A percentile compares a stretch with the other conserved stretches of the same genome.
Conservation (phyloP, 2,888 invertebrate genomes). For the Copidosoma aretas region DNA sequence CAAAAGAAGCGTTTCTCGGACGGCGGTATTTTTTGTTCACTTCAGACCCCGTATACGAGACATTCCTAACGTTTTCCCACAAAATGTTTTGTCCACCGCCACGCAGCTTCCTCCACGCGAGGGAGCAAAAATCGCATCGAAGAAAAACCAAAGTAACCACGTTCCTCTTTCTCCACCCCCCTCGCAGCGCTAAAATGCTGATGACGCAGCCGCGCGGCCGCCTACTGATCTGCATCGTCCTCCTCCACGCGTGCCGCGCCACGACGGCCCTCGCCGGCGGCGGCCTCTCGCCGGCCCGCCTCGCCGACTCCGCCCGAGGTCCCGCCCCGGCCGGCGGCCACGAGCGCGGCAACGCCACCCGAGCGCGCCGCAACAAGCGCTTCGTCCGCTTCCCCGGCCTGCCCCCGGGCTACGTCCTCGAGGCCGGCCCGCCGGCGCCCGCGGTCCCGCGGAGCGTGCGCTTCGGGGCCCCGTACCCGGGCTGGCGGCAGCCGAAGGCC, state of each 20-base stretch:
- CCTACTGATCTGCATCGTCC: slow-evolving; percentile 54
- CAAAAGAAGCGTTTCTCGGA: too few relatives aligned
- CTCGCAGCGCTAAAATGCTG: slow-evolving; percentile 54
- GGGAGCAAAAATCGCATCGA: too few relatives aligned
- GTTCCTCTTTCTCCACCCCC: background rate
- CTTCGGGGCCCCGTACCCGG: slow-evolving; percentile 40
- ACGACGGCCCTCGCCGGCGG: slow-evolving; percentile 10
- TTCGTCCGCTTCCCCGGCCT: slow-evolving; percentile 54
- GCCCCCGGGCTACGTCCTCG: slow-evolving; percentile 48
- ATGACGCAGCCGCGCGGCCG: slow-evolving; percentile 53
- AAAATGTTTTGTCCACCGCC: too few relatives aligned
- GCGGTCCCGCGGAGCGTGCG: slow-evolving; percentile 37
- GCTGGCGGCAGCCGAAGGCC: slow-evolving; percentile 58
- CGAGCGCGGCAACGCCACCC: slow-evolving; percentile 7
- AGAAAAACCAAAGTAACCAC: background rate
- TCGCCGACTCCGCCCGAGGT: slow-evolving; percentile 28
- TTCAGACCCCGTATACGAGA: too few relatives aligned
- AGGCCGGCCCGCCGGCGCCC: slow-evolving; percentile 42
- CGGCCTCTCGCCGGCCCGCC: too few relatives aligned
- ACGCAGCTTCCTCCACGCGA: too few relatives aligned
- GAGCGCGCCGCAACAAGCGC: slow-evolving; percentile 42
- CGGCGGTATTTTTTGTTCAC: too few relatives aligned
- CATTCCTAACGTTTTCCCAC: too few relatives aligned
- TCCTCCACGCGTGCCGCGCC: slow-evolving; percentile 41
- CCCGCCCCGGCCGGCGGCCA: too few relatives aligned